Conservation (phyloP, 2,113 vertebrate genomes). For the Atractosteus spatula region DNA sequence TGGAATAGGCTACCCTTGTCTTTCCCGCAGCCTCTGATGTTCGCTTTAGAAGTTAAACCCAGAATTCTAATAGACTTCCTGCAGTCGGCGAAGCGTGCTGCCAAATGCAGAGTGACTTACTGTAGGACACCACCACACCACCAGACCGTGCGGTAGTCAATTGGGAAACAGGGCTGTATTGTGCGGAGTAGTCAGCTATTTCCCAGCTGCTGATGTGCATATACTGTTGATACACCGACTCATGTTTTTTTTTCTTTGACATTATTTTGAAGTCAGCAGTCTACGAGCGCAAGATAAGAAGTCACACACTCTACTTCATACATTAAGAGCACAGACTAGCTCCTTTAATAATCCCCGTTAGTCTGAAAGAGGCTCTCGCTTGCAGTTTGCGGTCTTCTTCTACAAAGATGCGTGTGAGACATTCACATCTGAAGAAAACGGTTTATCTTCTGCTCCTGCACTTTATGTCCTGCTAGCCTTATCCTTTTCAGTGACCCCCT, state of each 20-base stretch:
- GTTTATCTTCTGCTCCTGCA: neutral
- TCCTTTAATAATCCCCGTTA: neutral
- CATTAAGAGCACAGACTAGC: neutral
- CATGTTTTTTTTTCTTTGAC: neutral
- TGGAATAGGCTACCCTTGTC: too few relatives aligned
- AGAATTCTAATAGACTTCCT: neutral
- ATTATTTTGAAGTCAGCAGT: constrained; percentile 8
- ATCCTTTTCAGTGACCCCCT: neutral
- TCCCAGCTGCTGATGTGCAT: constrained; percentile 6
- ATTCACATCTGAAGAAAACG: too few relatives aligned
- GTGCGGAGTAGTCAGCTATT: neutral
- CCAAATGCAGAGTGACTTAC: constrained; percentile 16
- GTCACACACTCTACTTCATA: constrained; percentile 14
- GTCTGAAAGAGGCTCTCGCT: neutral
- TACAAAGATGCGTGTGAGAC: neutral
- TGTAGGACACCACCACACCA: neutral
- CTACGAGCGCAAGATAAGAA: constrained; percentile 29
- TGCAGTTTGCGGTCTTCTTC: neutral
- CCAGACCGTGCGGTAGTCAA: constrained; percentile 4
- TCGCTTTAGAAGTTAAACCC: too few relatives aligned
- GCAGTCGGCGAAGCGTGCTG: neutral
- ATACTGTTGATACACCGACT: neutral
- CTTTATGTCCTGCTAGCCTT: neutral
- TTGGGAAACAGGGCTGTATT: neutral
- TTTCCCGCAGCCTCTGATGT: too few relatives aligned